Conservation (phyloP, 2,113 vertebrate species). For the Nothoprocta pentlandii region DNA sequence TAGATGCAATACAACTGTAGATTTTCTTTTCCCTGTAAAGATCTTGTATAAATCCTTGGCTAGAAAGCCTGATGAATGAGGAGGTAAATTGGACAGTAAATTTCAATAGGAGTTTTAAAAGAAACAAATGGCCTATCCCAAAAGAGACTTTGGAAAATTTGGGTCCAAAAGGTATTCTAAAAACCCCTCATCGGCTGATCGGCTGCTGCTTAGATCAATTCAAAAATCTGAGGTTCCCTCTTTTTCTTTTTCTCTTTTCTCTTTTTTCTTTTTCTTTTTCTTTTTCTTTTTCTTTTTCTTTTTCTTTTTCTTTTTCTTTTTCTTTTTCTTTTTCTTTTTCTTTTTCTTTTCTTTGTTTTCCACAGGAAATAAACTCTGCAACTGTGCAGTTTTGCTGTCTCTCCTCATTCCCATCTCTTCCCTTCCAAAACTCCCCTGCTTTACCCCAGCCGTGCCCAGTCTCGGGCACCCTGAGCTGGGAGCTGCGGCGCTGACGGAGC, state of each 20-base stretch:
- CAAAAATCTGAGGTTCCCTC: neutral
- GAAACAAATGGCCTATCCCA: neutral
- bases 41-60: neutral
- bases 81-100: neutral
- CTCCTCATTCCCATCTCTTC: neutral
- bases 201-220: neutral
- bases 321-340: neutral
- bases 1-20: neutral
- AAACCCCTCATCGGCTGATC: neutral
- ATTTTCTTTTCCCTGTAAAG: neutral
- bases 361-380: neutral
- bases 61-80: neutral
- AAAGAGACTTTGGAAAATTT: neutral
- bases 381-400: neutral
- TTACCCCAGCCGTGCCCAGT: neutral
- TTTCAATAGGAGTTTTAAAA: neutral
- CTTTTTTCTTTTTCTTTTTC: neutral
- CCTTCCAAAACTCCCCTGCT: neutral
- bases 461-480: neutral
- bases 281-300: no score
- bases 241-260: neutral
- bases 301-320: neutral
- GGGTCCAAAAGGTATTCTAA: neutral
- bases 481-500: neutral
- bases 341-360: neutral